These are phyloP conservation scores for Parazoanthus atlanticus DNA, from an alignment of 92 coral and sea anemone species.

Conservation along the genomic window DNA sequence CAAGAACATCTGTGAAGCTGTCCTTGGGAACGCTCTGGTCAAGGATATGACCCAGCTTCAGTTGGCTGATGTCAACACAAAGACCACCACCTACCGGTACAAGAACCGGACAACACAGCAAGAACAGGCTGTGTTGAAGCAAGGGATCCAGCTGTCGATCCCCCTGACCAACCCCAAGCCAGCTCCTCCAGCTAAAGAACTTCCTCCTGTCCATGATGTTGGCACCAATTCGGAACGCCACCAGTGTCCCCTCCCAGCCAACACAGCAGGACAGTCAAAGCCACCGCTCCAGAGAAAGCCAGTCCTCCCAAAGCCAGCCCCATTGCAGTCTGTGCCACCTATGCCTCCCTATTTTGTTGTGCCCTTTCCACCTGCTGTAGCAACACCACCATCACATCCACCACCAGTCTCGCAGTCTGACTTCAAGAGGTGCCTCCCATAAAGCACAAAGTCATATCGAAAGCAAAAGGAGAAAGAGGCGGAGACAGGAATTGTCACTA, in stretches of 20 bases:
- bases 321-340: neutral
- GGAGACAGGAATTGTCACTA: neutral
- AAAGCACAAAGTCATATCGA: neutral
- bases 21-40: conserved; percentile 26
- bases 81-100: conserved; percentile 40
- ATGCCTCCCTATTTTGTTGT: no score
- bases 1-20: conserved; percentile 41
- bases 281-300: neutral
- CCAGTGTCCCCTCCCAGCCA: conserved; percentile 26
- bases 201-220: neutral
- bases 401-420: neutral
- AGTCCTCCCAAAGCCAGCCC: neutral
- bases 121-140: conserved; percentile 46
- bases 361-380: neutral
- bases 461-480: neutral
- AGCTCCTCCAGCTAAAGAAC: conserved; percentile 18
- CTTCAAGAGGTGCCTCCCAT: neutral
- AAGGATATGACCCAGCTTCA: conserved; percentile 49
- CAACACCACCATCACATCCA: neutral
- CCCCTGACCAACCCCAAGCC: conserved; percentile 24
- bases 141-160: conserved; percentile 49
- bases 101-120: conserved; percentile 33
- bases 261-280: conserved; percentile 31
- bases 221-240: conserved; percentile 11
- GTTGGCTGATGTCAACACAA: conserved; percentile 52